phyloP scores from a whole-genome alignment of 2,113 vertebrate genomes.

The Pyrgilauda ruficollis region DNA sequence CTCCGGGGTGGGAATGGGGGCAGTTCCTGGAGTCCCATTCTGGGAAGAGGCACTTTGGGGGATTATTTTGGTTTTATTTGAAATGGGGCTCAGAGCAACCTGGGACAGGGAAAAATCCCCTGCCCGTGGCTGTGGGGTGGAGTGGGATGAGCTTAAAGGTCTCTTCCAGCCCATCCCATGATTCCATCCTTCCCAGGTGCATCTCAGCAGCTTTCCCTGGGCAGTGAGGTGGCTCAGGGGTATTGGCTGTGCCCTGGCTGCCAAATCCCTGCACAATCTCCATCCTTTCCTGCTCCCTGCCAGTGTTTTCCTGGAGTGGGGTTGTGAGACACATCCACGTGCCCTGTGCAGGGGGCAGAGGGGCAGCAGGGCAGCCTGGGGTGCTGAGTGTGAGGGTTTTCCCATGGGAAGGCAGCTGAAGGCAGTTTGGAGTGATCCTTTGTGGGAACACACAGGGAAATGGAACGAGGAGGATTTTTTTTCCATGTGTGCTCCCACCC shows the following conservation, averaged over 20 bases:
- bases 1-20: background rate
- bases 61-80: too few relatives aligned
- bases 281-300: rapidly evolving
- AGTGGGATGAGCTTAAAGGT: rapidly evolving
- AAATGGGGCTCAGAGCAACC: background rate
- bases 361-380: background rate
- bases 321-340: rapidly evolving
- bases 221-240: rapidly evolving
- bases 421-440: background rate
- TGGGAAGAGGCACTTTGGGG: background rate
- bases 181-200: background rate
- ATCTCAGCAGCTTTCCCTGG: background rate
- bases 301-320: background rate
- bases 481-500: background rate
- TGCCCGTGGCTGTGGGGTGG: rapidly evolving
- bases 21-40: rapidly evolving
- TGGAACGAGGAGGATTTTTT: background rate
- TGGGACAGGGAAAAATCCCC: background rate
- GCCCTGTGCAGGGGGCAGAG: rapidly evolving
- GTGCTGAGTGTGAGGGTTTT: background rate
- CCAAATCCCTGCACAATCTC: background rate
- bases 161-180: background rate
- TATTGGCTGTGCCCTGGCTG: rapidly evolving
- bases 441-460: background rate
- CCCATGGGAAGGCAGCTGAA: background rate